phyloP scores from a whole-genome alignment of 2,797 vertebrate genomes.

The Cyclura pinguis region DNA sequence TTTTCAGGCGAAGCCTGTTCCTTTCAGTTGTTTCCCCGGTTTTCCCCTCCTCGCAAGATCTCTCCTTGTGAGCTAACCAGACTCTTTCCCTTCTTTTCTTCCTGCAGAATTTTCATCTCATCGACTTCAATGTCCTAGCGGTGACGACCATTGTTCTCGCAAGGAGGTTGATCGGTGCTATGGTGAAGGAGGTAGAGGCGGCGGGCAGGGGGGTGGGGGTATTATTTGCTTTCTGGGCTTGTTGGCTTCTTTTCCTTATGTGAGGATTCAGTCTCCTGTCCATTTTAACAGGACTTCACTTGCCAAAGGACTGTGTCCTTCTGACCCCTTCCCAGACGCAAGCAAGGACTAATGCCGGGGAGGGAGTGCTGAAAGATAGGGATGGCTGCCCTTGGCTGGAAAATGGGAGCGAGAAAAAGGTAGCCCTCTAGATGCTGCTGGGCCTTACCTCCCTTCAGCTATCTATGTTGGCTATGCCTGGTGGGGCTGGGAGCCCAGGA shows the following conservation, averaged over 20 bases:
- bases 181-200: slow-evolving; percentile 94
- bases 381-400: neutral
- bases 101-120: slow-evolving; percentile 96
- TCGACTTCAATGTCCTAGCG: slow-evolving; percentile 98
- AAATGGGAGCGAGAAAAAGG: too few species aligned
- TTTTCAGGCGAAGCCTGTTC: neutral
- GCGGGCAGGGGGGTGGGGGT: neutral
- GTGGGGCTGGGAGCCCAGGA: too few species aligned
- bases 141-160: slow-evolving; percentile 95
- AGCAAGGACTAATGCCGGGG: neutral
- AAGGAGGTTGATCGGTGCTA: slow-evolving; percentile 92
- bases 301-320: too few species aligned
- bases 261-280: neutral
- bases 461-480: too few species aligned
- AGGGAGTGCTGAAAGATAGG: neutral
- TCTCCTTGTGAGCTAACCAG: neutral
- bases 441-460: too few species aligned
- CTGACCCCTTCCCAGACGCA: neutral
- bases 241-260: too few species aligned
- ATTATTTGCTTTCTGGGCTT: neutral
- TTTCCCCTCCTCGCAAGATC: too few species aligned
- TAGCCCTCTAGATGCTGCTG: too few species aligned
- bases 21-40: neutral
- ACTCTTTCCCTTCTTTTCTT: slow-evolving; percentile 46
- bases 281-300: neutral